Percentiles rank a stretch among this genome's conserved stretches.
Conservation (phyloP, 2,113 vertebrate species). For the Speoplatyrhinus poulsoni region DNA sequence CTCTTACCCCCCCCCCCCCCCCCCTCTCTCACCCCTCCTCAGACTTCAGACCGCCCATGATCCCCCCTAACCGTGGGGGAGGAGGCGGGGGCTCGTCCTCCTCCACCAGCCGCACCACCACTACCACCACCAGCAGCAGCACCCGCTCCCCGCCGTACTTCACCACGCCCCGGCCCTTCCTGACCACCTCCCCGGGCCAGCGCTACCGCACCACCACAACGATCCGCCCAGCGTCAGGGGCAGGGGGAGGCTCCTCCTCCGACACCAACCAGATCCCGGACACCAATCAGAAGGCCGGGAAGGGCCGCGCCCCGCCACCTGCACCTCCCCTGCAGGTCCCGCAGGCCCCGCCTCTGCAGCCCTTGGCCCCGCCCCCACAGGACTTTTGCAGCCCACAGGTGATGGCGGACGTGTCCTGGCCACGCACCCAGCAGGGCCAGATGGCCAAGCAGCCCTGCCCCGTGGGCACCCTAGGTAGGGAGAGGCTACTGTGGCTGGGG, state of each 20-base stretch:
- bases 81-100: slow-evolving; percentile 55
- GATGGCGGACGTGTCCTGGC: slow-evolving; percentile 91
- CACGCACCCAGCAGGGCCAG: slow-evolving; percentile 91
- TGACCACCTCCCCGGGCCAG: slow-evolving; percentile 75
- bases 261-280: slow-evolving; percentile 72
- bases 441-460: slow-evolving; percentile 92
- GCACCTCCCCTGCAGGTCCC: slow-evolving; percentile 57
- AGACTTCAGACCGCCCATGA: slow-evolving; percentile 64
- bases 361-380: slow-evolving; percentile 78
- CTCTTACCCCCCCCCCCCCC: slow-evolving; percentile 1
- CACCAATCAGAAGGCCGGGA: slow-evolving; percentile 65
- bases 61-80: slow-evolving; percentile 58
- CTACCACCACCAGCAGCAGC: slow-evolving; percentile 67
- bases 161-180: slow-evolving; percentile 77
- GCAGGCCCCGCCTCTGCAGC: slow-evolving; percentile 61
- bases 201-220: slow-evolving; percentile 85
- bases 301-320: slow-evolving; percentile 48
- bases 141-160: slow-evolving; percentile 73
- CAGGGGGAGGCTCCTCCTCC: slow-evolving; percentile 46
- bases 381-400: slow-evolving; percentile 88
- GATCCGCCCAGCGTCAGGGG: slow-evolving; percentile 42
- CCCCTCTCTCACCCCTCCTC: neutral
- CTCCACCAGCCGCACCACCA: slow-evolving; percentile 70
- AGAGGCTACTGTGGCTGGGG: too few species aligned
- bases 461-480: slow-evolving; percentile 88